A percentile compares a stretch with the other conserved stretches of the same genome.
Conservation (phyloP, 2,797 vertebrate genomes). For the Anabas testudineus region DNA sequence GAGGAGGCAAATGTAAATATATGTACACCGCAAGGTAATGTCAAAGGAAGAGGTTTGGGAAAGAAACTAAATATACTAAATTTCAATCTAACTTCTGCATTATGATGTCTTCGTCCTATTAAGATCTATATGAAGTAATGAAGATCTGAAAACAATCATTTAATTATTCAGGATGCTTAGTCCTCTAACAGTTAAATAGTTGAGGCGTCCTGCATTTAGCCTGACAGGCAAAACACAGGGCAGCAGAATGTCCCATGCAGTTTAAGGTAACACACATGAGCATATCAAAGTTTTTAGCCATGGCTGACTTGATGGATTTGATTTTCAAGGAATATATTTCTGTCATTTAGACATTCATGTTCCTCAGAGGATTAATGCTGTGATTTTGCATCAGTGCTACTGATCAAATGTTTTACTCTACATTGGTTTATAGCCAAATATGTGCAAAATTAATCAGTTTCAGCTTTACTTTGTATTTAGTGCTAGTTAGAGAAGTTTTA, state of each 20-base stretch:
- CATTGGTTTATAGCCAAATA: not conserved
- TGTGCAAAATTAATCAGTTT: not conserved
- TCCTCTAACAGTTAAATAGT: not conserved
- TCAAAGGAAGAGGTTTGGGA: conserved; percentile 2
- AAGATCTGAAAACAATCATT: too few relatives aligned
- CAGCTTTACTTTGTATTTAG: not conserved
- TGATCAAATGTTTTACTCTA: too few relatives aligned
- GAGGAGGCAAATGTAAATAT: conserved; percentile 59
- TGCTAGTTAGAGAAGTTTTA: not conserved
- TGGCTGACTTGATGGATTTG: too few relatives aligned
- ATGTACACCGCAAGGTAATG: conserved; percentile 30
- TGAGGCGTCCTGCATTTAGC: not conserved
- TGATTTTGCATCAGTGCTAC: too few relatives aligned
- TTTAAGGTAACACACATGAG: not conserved
- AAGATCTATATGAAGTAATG: too few relatives aligned
- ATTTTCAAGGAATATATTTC: too few relatives aligned
- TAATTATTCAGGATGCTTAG: not conserved
- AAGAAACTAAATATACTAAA: not conserved
- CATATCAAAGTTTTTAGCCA: not conserved
- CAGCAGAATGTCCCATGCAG: not conserved
- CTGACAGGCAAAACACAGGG: not conserved
- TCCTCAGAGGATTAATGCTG: too few relatives aligned
- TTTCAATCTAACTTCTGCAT: not conserved
- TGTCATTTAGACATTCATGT: too few relatives aligned
- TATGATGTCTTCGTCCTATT: not conserved